These are phyloP conservation scores for Kuschelorhynchus macadamiae DNA, from an alignment of 2,888 invertebrate genomes.

Conservation along the genomic window DNA sequence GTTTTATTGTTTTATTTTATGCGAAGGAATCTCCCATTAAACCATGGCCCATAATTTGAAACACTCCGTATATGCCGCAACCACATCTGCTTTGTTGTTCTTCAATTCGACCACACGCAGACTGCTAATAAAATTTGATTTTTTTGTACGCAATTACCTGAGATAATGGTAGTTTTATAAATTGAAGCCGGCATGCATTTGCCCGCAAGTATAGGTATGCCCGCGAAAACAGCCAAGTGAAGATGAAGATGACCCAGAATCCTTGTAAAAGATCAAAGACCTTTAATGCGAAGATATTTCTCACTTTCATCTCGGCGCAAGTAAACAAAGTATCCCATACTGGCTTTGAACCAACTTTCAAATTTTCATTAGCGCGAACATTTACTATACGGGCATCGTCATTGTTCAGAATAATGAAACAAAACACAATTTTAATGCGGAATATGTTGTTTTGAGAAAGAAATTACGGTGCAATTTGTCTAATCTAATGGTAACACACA, in stretches of 20 bases:
- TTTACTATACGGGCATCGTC: no score
- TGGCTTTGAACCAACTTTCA: slow-evolving; percentile 6
- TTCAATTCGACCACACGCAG: neutral
- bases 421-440: no score
- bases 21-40: no score
- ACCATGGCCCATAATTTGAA: no score
- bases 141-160: neutral
- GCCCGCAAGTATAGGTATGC: neutral
- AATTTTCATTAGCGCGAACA: neutral
- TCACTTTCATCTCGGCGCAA: slow-evolving; percentile 31
- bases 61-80: no score
- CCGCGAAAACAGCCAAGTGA: neutral
- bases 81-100: no score
- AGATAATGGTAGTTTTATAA: neutral
- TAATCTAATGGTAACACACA: no score
- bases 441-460: no score
- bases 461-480: no score
- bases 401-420: no score
- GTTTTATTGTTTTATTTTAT: no score
- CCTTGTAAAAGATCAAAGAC: slow-evolving; percentile 18
- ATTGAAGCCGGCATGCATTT: neutral
- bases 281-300: slow-evolving; percentile 20
- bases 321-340: neutral
- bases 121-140: neutral
- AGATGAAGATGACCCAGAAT: slow-evolving; percentile 31